Conservation (phyloP, 2,113 vertebrate genomes). For the Irena cyanogastra region DNA sequence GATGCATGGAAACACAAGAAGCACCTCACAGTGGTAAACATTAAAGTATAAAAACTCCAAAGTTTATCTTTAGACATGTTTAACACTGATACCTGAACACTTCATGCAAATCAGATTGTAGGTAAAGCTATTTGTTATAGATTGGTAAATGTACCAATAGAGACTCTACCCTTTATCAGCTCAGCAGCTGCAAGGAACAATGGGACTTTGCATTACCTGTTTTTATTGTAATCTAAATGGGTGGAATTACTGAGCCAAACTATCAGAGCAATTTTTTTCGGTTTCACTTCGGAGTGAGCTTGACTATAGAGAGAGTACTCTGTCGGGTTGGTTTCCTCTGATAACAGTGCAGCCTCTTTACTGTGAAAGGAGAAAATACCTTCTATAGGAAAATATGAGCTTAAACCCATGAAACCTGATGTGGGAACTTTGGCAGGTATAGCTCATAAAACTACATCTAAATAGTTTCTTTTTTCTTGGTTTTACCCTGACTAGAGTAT, state of each 20-base stretch:
- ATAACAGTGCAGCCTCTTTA: neutral
- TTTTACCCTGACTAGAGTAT: neutral
- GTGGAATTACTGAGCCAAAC: neutral
- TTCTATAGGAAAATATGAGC: slow-evolving; percentile 33
- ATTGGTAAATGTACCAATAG: neutral
- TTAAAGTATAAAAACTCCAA: neutral
- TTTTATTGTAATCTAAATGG: neutral
- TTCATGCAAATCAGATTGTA: neutral
- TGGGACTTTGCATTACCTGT: neutral
- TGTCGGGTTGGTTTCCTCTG: neutral
- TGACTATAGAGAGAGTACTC: neutral
- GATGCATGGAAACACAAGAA: neutral
- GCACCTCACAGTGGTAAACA: neutral
- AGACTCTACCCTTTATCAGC: neutral
- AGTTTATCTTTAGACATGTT: neutral
- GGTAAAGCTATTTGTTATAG: neutral
- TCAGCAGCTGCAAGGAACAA: neutral
- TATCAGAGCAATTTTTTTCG: neutral
- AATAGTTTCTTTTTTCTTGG: neutral
- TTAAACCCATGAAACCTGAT: neutral
- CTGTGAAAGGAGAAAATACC: neutral
- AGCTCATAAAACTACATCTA: neutral
- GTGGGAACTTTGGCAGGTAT: neutral
- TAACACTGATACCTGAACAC: neutral
- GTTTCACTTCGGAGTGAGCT: neutral